These are phyloP conservation scores for Margarornis squamiger DNA, from an alignment of 2,797 vertebrate genomes.

Conservation along the genomic window DNA sequence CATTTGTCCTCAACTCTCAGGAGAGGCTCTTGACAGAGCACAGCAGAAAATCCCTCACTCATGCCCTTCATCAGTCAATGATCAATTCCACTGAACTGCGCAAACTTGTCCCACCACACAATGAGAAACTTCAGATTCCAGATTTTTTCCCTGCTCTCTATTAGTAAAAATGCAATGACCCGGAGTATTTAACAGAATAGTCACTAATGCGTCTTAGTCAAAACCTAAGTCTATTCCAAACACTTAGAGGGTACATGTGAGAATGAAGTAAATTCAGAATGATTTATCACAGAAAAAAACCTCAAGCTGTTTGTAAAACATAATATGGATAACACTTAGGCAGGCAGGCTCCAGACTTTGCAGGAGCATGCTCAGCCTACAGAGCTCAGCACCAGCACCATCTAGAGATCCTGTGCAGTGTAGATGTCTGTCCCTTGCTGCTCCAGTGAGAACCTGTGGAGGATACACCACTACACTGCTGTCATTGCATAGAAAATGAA, in stretches of 20 bases:
- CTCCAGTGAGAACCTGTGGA: neutral
- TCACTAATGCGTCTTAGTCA: neutral
- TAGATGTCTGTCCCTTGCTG: neutral
- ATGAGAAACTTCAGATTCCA: neutral
- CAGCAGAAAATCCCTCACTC: rapidly evolving
- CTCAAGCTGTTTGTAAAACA: neutral
- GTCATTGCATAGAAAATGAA: neutral
- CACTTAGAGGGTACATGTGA: neutral
- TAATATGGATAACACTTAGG: neutral
- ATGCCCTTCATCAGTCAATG: neutral
- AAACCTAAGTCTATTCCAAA: neutral
- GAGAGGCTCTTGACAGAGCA: neutral
- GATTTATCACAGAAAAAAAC: slow-evolving; percentile 2
- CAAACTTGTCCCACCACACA: neutral
- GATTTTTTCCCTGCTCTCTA: neutral
- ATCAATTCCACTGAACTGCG: rapidly evolving
- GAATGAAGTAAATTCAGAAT: neutral
- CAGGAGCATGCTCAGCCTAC: neutral
- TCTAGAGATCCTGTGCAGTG: neutral
- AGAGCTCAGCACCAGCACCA: neutral
- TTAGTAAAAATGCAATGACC: neutral
- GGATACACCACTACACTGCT: neutral
- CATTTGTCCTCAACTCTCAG: neutral
- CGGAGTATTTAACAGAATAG: neutral
- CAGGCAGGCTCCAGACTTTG: neutral